Evolutionary conservation across 2,113 vertebrate genomes (phyloP), one percentile per base, ranked within the genome.

Genomic region (Camelus dromedarius): DNA sequence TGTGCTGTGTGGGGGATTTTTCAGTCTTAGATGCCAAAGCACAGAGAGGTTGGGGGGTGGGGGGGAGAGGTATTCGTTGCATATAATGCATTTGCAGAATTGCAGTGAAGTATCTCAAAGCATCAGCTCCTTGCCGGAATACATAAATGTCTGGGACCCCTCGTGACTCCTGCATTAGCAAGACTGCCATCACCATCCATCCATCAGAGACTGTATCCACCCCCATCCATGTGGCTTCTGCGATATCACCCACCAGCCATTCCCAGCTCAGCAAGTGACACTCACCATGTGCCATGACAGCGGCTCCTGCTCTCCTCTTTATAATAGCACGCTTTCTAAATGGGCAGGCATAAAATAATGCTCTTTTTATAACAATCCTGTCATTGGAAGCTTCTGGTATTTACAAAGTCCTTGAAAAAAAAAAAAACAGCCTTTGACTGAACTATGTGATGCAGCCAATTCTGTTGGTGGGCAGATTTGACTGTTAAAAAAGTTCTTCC

Each of bases 381-480:
- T 93, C 86, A 87, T 42, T 89, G 87, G 92, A 98, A 97, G 95
- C 83, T 95, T 97, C 93, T 93, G 82, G 86, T 96, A 96, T 95
- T 97, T 89, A 94, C 81, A 97, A 95, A 97, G 81, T 85, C 77
- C 91, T 93, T 13, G n/a, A 66, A 38, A 72, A 5, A 73, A 5
- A 73, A 81, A 80, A 93, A 77, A 87, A 6, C 42, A 96, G 92
- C 86, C 96, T 94, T 97, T 96, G 84, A 84, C 91, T 93, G 88
- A 98, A 93, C 96, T 91, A 69, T 89, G 91, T 52, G 77, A 95
- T 54, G 79, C 69, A 96, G 95, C 87, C 95, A 96, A 60, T 92
- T 93, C 92, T 97, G 89, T 79, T 24, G 92, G 83, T 95, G 92
- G 84, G 75, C 87, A 97, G 92, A 97, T 96, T 89, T 93, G 86